phyloP scores from a whole-genome alignment of 2,888 invertebrate species.

The Torymus tubicola region DNA sequence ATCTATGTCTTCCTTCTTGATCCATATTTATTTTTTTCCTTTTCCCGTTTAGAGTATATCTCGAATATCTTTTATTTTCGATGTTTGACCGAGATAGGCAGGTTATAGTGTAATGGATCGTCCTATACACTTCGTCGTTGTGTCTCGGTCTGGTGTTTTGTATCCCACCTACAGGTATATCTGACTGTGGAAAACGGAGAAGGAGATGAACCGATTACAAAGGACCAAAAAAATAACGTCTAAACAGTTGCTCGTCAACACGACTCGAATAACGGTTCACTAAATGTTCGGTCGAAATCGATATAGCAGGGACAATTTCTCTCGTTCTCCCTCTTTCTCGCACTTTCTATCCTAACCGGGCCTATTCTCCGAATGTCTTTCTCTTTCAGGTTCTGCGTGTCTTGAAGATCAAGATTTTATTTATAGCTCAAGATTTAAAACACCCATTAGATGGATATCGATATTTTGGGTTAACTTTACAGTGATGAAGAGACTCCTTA shows the following conservation, averaged over 20 bases:
- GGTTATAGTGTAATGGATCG: constrained; percentile 32
- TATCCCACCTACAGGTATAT: neutral
- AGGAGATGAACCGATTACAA: constrained; percentile 70
- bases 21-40: constrained; percentile 20
- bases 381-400: constrained; percentile 35
- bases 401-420: constrained; percentile 38
- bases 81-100: constrained; percentile 24
- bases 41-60: neutral
- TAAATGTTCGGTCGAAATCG: constrained; percentile 28
- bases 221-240: constrained; percentile 70
- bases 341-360: neutral
- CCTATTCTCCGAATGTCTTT: constrained; percentile 48
- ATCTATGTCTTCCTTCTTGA: constrained; percentile 17
- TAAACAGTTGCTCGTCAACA: constrained; percentile 73
- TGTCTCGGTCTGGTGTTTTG: neutral
- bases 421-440: constrained; percentile 39
- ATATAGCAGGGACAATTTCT: constrained; percentile 33
- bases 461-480: constrained; percentile 18
- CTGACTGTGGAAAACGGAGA: constrained; percentile 2
- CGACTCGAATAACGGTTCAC: constrained; percentile 15
- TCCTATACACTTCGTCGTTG: neutral
- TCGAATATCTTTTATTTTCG: constrained; percentile 11
- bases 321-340: neutral
- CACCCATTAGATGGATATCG: constrained; percentile 48
- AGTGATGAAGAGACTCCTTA: neutral